Evolutionary conservation across 2,888 invertebrate genomes (phyloP), one percentile per base, ranked within the genome.

Genomic region (Petrolisthes manimaculis): DNA sequence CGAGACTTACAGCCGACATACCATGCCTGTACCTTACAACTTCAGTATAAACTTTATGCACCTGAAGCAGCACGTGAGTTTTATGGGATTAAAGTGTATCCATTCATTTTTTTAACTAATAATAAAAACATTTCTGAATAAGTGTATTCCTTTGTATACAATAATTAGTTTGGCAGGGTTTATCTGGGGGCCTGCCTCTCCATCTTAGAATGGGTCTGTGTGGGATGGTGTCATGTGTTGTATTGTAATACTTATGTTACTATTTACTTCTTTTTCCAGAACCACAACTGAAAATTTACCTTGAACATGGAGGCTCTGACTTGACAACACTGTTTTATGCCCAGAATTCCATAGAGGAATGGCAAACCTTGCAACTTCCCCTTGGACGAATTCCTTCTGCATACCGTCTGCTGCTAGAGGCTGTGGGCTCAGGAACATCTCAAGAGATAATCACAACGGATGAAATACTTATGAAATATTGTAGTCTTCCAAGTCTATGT

Each of bases 321-420:
- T 37, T 84, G 24, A 88, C 88, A 5, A 61, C 37, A 56, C 79
- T 88, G 8, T 88, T 79, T 75, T 12, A 54, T 5, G 71, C 82
- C 14, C 89, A 89, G 56, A 78, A 37, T 61, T 83, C 82, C 78
- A 21, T 54, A 6, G 24, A 82, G 21, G 83, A 83, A 4, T 89
- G 89, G 89, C 85, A 89, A 56, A 75, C 75, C 5, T 55, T 89
- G 6, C n/a, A 61, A 5, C 55, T 89, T 5, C 83, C 74, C 51
- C 77, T 89, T 69, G 89, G 89, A 37, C 78, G 85, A 9, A 79
- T 89, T 37, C 6, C 71, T 14, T 86, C 89, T 8, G 9, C 78
- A 9, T 89, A 75, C 81, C 82, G 78, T 18, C 55, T 89, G n/a
- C 6, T 89, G n/a, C 79, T 89, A 77, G 89, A 86, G 74, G 89